Conservation (phyloP, 2,113 vertebrate species). For the Gavia stellata region DNA sequence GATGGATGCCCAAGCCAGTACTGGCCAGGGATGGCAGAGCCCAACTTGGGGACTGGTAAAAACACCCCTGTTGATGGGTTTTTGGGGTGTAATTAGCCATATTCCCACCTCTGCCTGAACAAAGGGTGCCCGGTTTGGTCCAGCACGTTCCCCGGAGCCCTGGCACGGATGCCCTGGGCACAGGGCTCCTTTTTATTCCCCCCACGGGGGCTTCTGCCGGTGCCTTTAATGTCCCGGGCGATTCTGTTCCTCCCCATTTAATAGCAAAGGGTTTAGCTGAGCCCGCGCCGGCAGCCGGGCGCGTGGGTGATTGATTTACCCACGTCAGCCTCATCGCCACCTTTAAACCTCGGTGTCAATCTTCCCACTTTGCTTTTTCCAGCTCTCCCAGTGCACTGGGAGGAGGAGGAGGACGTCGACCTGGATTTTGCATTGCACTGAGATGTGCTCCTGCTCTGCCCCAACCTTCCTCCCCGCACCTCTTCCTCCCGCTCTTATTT, state of each 20-base stretch:
- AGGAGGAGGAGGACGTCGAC: neutral
- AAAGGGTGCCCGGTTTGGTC: no score
- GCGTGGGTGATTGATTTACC: neutral
- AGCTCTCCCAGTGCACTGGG: neutral
- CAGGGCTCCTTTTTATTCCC: neutral
- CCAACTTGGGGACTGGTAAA: neutral
- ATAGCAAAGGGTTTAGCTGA: neutral
- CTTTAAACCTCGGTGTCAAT: neutral
- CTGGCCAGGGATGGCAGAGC: neutral
- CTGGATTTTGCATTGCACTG: neutral
- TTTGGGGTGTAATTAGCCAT: neutral
- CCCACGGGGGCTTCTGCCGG: rapidly evolving
- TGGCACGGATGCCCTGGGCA: rapidly evolving
- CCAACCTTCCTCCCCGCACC: neutral
- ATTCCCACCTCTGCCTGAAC: neutral
- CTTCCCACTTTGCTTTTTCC: neutral
- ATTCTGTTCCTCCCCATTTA: no score
- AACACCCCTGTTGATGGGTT: neutral
- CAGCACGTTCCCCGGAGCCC: rapidly evolving
- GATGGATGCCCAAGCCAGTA: rapidly evolving
- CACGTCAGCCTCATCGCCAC: neutral
- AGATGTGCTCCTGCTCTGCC: neutral
- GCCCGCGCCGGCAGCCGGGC: neutral
- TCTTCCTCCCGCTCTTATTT: neutral
- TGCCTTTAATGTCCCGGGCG: neutral